A percentile compares a stretch with the other conserved stretches of the same genome.
These are phyloP conservation scores for Sebastolobus altivelis DNA, from an alignment of 2,797 vertebrate genomes.

Conservation along the genomic window DNA sequence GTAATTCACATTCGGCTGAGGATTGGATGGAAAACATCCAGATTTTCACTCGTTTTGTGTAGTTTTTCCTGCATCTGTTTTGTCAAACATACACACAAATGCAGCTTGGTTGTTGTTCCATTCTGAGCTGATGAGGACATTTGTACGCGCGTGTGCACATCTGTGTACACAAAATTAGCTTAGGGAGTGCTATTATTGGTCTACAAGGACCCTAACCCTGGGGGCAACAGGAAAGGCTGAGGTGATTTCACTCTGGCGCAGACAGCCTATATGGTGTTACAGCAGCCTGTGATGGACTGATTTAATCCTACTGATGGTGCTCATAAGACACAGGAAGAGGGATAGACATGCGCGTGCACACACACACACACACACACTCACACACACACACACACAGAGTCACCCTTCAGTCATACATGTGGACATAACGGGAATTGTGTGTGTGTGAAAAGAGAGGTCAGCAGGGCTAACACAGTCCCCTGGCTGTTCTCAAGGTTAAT, in stretches of 20 bases:
- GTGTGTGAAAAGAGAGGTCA: constrained; percentile 69
- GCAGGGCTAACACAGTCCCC: constrained; percentile 73
- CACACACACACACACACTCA: constrained; percentile 24
- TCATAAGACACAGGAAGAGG: constrained; percentile 68
- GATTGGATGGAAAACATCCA: not conserved
- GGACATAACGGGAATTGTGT: constrained; percentile 47
- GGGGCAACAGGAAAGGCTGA: constrained; percentile 61
- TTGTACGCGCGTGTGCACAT: constrained; percentile 21
- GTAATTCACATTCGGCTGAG: not conserved
- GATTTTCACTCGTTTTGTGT: not conserved
- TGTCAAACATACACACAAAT: constrained; percentile 5
- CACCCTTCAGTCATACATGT: constrained; percentile 64
- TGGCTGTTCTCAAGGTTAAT: constrained; percentile 83
- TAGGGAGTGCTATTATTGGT: constrained; percentile 61
- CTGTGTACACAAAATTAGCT: constrained; percentile 65
- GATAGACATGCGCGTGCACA: constrained; percentile 26
- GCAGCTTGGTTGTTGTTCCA: constrained; percentile 17
- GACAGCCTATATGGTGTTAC: constrained; percentile 67
- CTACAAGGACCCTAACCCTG: constrained; percentile 54
- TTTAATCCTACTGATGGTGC: constrained; percentile 82
- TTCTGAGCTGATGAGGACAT: constrained; percentile 23
- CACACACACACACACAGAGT: constrained; percentile 14
- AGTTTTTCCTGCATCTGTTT: not conserved
- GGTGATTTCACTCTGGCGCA: constrained; percentile 66
- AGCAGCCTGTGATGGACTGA: constrained; percentile 82